Evolutionary conservation across 2,113 vertebrate genomes (phyloP), one percentile per base, ranked within the genome.

Genomic region (Camelus bactrianus): DNA sequence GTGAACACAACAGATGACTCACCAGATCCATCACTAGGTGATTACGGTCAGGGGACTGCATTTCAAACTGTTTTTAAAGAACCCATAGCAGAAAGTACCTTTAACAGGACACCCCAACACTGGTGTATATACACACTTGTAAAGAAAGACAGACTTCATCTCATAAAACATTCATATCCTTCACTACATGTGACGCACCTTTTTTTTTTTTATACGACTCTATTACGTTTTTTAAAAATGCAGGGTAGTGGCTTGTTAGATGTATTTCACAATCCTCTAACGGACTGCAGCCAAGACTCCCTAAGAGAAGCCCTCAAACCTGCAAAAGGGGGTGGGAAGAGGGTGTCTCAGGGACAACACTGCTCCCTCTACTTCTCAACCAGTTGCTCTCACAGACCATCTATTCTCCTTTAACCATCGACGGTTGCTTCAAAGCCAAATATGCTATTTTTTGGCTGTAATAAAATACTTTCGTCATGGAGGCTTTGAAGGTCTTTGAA

Each of bases 401-500:
- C 28, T 80, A 26, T 79, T 91, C 50, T 82, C 24, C 83, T 93
- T 83, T 87, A 92, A 50, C 24, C 67, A 69, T 26, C 9, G 9
- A 54, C 42, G 56, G 52, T 22, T 60, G 46, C 93, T 97, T 95
- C 85, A 85, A 96, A 93, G 77, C 84, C 73, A 79, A 82, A 91
- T 62, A 62, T 58, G 85, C 56, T 88, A 76, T 26, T 62, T 91
- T 76, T 65, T 8, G 96, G 70, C 22, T 92, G 8, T 86, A 70
- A 94, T 94, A 85, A 91, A 96, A 93, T 67, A 92, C 70, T 89
- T 94, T 73, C 69, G 77, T 60, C 62, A 16, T 16, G 26, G 60
- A 94, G 54, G 2, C 56, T 95, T 96, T 96, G 77, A 96, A 93
- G 85, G 94, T 81, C 93, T 98, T 95, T 96, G 88, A 97, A 96